Conservation (phyloP, 2,113 vertebrate species). For the Ochotona princeps region DNA sequence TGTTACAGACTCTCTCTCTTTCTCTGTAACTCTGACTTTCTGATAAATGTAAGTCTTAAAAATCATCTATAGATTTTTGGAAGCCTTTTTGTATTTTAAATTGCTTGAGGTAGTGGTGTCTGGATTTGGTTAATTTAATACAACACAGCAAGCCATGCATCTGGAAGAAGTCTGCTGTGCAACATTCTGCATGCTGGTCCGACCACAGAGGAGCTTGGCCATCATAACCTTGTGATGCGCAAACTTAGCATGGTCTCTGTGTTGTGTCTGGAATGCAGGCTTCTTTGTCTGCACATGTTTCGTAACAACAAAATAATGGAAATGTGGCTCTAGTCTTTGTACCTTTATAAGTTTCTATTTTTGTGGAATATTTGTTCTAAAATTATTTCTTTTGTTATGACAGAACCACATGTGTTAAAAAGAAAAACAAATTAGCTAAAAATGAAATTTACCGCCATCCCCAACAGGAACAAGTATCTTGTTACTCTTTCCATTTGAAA, state of each 20-base stretch:
- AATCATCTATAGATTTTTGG: neutral
- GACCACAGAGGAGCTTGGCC: constrained; percentile 47
- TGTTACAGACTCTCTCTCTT: too few species aligned
- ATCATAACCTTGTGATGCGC: neutral
- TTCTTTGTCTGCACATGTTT: constrained; percentile 37
- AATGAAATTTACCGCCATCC: constrained; percentile 7
- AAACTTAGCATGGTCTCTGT: constrained; percentile 39
- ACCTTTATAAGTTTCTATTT: constrained; percentile 37
- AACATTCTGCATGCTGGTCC: neutral
- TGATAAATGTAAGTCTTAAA: too few species aligned
- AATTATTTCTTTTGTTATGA: constrained; percentile 58
- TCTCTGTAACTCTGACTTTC: too few species aligned
- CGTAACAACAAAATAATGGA: constrained; percentile 44
- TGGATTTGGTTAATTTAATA: constrained; percentile 60
- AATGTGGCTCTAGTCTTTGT: constrained; percentile 48
- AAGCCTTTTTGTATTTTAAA: neutral
- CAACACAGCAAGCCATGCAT: neutral
- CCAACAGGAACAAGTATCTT: neutral
- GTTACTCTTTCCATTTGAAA: neutral
- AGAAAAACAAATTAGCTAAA: constrained; percentile 40
- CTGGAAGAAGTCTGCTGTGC: constrained; percentile 14
- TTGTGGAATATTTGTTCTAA: constrained; percentile 51
- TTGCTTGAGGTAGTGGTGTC: neutral
- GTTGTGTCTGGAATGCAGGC: constrained; percentile 38
- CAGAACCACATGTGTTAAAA: constrained; percentile 17